Percentiles rank a stretch among this genome's conserved stretches.
phyloP scores from a whole-genome alignment of 2,113 vertebrate genomes.

The Macroglossus sobrinus region DNA sequence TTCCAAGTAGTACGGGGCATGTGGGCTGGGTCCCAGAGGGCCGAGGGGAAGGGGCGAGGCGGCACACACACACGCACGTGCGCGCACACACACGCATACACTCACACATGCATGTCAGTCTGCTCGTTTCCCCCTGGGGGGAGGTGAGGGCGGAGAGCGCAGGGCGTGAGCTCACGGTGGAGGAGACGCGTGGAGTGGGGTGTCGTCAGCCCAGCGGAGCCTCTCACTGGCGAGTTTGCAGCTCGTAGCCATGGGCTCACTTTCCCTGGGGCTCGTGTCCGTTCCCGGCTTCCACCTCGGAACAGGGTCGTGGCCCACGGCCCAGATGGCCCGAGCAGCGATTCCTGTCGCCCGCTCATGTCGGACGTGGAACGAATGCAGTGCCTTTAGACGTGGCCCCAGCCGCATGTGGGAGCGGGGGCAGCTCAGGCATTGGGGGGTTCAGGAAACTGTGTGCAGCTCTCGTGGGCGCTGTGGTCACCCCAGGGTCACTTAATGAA shows the following conservation, averaged over 20 bases:
- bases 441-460: fast-evolving
- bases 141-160: no score
- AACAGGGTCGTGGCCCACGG: neutral
- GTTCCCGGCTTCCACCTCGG: neutral
- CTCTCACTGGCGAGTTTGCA: neutral
- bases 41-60: neutral
- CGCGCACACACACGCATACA: no score
- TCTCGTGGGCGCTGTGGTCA: neutral
- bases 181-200: fast-evolving
- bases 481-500: neutral
- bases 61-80: fast-evolving
- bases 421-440: neutral
- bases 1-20: neutral
- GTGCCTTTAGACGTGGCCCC: fast-evolving
- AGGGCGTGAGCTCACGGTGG: neutral
- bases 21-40: neutral
- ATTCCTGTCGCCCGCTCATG: fast-evolving
- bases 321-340: fast-evolving
- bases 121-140: neutral
- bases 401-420: fast-evolving
- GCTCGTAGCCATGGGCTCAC: neutral
- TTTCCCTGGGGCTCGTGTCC: neutral
- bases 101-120: fast-evolving
- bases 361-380: fast-evolving
- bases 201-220: neutral